Base-by-base conservation (phyloP, 2,113 vertebrate genomes). In the Herpetotheres cachinnans region DNA sequence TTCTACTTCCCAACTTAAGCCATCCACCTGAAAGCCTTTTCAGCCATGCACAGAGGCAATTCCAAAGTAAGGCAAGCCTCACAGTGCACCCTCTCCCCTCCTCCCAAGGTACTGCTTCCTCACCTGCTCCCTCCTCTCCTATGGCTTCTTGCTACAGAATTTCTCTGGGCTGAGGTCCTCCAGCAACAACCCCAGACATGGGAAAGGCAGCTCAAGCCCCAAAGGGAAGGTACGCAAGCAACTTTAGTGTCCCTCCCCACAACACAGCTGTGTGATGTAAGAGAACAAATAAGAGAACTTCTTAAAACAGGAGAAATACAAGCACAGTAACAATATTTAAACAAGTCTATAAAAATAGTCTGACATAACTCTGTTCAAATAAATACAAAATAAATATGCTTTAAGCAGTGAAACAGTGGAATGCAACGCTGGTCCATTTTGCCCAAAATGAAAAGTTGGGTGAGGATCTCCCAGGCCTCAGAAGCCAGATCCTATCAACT, bases 351-450 rank as follows among this genome's bases (percentile, higher is more conserved):
- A 98, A 98, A 98, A 98, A 98, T 98, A 98, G 97, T 98, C 96
- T 36, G 89, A 98, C 97, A 93, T 95, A 97, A 97, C 96, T 98
- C 97, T 98, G 97, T 98, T 98, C 97, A 98, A 98, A 98, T 98
- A 98, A 98, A 98, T 98, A 98, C 79, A 95, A 98, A 98, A 98
- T 98, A 98, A 98, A 98, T 98, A 98, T 42, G 97, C 94, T 98
- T 97, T 93, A 97, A 98, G 97, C 98, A 95, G 97, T 97, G 97
- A 87, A 97, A 96, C 83, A 95, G 97, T 97, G 98, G 98, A 98
- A 98, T 98, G 98, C 97, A 97, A 97, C 6, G 88, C 94, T 98
- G 98, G 97, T 97, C 98, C 97, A 74, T 88, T 92, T 95, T 47
- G 63, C 86, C 92, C 94, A 90, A 74, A 25, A 56, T 7, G 10